phyloP scores from a whole-genome alignment of 2,113 vertebrate species.

The Chloebia gouldiae region DNA sequence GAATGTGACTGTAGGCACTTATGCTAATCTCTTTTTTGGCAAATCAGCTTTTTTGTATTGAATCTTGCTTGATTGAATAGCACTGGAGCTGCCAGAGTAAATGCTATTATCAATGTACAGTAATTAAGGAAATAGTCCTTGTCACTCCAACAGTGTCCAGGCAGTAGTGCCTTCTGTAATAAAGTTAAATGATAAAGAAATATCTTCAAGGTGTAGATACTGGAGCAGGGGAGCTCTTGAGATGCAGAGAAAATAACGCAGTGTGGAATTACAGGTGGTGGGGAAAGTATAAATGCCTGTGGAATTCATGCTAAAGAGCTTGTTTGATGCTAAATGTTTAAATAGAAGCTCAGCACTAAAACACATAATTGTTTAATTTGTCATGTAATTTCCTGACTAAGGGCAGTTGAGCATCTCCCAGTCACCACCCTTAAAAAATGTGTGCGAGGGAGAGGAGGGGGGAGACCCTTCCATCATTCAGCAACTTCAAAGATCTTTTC shows the following conservation, averaged over 20 bases:
- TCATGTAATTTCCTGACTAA: constrained; percentile 59
- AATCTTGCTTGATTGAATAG: constrained; percentile 77
- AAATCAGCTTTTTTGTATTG: constrained; percentile 75
- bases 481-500: constrained; percentile 50
- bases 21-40: constrained; percentile 75
- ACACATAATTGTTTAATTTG: constrained; percentile 61
- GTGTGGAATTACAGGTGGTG: background rate
- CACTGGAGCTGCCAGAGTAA: constrained; percentile 70
- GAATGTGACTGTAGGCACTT: constrained; percentile 72
- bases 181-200: constrained; percentile 73
- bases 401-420: constrained; percentile 46
- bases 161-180: constrained; percentile 67
- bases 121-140: constrained; percentile 79
- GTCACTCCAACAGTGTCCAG: constrained; percentile 67
- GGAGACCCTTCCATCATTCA: constrained; percentile 41
- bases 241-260: background rate
- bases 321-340: background rate
- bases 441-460: background rate
- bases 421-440: constrained; percentile 26
- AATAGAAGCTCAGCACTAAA: constrained; percentile 16
- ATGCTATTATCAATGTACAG: constrained; percentile 74
- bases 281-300: background rate
- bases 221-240: background rate
- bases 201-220: constrained; percentile 43
- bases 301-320: background rate